Evolutionary conservation across 2,797 vertebrate genomes (phyloP), one percentile per base, ranked within the genome.

Genomic region (Echiichthys vipera): DNA sequence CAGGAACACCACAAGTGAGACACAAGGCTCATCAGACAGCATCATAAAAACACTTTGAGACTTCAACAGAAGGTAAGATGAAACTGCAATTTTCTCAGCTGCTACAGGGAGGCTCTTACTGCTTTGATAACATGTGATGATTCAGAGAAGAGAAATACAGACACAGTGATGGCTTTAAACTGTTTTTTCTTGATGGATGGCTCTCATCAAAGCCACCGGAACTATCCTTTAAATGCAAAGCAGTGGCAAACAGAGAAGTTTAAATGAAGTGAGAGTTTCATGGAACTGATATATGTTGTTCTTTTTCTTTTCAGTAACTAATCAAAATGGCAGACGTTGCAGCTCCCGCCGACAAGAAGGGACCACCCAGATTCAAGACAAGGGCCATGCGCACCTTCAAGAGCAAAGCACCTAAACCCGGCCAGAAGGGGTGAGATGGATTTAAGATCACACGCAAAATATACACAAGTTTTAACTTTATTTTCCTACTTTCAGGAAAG

Each of bases 401-500:
- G 91, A 95, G 93, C 90, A 95, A 94, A 78, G 93, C 93, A 0
- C 94, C 93, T 5, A 95, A 93, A 75, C 94, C 93, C 4, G 94
- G 93, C 57, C 91, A 94, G 86, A 94, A 94, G 73, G 94, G 94
- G 94, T 95, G 51, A 86, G 72, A 70, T 11, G 5, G 13, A 42
- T 49, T 42, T 37, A 10, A 40, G 4, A 51, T 34, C 8, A 32
- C 1, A 45, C 45, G 49, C 37, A 32, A 32, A n/a, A 1, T 14
- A 18, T 13, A 43, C 1, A 49, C 1, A 62, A 8, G 5, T 40
- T 3, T 59, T 32, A 32, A 29, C 12, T 58, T 11, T 20, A 25
- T 46, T 32, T 51, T n/a, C n/a, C n/a, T n/a, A n/a, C n/a, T n/a
- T n/a, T n/a, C n/a, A n/a, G n/a, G n/a, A n/a, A n/a, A n/a, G n/a